Base-by-base conservation (phyloP, 2,113 vertebrate genomes). In the Origma solitaria region DNA sequence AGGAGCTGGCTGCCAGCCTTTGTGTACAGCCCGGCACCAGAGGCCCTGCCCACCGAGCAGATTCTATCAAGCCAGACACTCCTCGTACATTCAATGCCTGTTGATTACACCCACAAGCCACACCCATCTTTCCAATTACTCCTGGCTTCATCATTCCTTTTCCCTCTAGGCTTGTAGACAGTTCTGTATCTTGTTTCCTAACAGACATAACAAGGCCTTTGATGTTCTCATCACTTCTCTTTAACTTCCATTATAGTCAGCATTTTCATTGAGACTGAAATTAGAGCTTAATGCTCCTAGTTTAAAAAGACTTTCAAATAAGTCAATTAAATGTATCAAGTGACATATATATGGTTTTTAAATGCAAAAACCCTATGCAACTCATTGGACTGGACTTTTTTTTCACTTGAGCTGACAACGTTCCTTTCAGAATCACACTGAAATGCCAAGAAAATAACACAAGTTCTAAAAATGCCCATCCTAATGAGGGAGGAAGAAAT, bases 201-300 rank as follows among this genome's bases (percentile, higher is more conserved):
- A 95, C 31, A 96, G 95, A 95, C 87, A n/a, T 91, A 96, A 97
- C 94, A 97, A 96, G 85, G 94, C 78, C 92, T 96, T 96, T 91
- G 86, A 97, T 95, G 95, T 97, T 93, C 93, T 94, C 96, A 88
- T 95, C 92, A 64, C 68, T 96, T 92, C 92, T 92, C 90, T 91
- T 79, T 88, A 86, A 73, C 92, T 96, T 92, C 90, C 90, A 97
- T 91, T 95, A 87, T 86, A 96, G 93, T 94, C 93, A 97, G 95
- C 95, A 81, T 92, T 97, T 96, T 97, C 94, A 96, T 90, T 94
- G 85, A 97, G 87, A 86, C 79, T 93, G 79, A 94, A 95, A 95
- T 93, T 94, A 93, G 71, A 90, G 82, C 90, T 95, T 94, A 93
- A 90, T 78, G 76, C 71, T 81, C 51, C 90, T 44, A 24, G 35